Percentiles rank a stretch among this genome's conserved stretches.
These are phyloP conservation scores for Pandemis cinnamomeana DNA, from an alignment of 2,888 invertebrate species.

Conservation along the genomic window DNA sequence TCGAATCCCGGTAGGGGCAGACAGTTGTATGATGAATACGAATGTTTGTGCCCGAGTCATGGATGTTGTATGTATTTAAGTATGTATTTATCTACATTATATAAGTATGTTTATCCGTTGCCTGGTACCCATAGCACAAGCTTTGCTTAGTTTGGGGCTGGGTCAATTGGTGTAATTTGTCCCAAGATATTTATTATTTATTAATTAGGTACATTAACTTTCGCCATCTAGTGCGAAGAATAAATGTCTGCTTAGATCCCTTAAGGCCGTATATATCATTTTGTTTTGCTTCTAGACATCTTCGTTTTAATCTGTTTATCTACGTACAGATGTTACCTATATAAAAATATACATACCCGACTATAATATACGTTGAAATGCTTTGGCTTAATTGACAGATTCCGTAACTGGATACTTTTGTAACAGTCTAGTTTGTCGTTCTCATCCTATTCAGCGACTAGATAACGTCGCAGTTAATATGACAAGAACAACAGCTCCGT, in stretches of 20 bases:
- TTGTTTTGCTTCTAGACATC: background rate
- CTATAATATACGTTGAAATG: background rate
- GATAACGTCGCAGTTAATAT: conserved; percentile 41
- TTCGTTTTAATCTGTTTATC: background rate
- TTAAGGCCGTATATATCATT: background rate
- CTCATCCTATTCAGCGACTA: background rate
- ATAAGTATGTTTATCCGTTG: no score
- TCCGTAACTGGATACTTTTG: background rate
- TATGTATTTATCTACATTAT: no score
- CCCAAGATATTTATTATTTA: no score
- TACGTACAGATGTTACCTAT: background rate
- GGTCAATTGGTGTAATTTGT: no score
- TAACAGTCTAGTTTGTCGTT: background rate
- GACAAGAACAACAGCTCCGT: conserved; percentile 43
- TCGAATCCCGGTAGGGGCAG: no score
- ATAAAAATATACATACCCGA: background rate
- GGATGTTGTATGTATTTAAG: no score
- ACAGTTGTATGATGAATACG: no score
- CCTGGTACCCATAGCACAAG: no score
- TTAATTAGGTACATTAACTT: background rate
- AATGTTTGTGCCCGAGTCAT: no score
- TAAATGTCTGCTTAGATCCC: background rate
- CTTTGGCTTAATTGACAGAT: background rate
- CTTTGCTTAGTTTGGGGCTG: no score
- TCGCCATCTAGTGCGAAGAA: background rate